phyloP scores from a whole-genome alignment of 2,888 invertebrate genomes.

The Epinotia nisella region DNA sequence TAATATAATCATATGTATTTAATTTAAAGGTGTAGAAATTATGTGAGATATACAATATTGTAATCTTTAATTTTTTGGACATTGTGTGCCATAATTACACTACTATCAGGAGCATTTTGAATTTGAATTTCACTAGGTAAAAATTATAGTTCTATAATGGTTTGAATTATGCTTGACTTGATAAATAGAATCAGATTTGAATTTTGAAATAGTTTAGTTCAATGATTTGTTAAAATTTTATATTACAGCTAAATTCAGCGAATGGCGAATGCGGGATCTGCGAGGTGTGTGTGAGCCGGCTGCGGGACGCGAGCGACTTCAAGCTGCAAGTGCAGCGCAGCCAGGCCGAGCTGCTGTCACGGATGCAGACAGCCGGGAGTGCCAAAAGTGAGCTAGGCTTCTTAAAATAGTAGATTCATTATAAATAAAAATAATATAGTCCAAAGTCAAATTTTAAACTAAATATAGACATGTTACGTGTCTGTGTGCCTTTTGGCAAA shows the following conservation, averaged over 20 bases:
- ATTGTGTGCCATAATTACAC: no score
- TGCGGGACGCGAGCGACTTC: conserved; percentile 70
- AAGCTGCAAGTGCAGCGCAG: conserved; percentile 68
- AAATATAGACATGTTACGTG: no score
- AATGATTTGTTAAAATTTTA: background rate
- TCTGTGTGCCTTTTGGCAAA: no score
- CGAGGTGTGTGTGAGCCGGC: conserved; percentile 64
- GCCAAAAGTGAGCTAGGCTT: conserved; percentile 46
- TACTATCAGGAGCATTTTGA: no score
- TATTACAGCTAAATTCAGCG: background rate
- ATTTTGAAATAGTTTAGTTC: background rate
- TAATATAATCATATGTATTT: no score
- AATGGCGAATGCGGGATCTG: conserved; percentile 66
- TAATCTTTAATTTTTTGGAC: no score
- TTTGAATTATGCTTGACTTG: background rate
- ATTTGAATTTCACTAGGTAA: background rate
- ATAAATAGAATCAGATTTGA: background rate
- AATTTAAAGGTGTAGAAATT: no score
- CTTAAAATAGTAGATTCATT: conserved; percentile 50
- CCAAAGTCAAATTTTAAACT: no score
- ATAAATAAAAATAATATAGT: no score
- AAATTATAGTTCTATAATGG: no score
- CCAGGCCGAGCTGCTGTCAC: conserved; percentile 60
- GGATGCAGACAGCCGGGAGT: conserved; percentile 39
- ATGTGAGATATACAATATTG: no score